phyloP scores from a whole-genome alignment of 23 tunicate genomes.

The Halocynthia aurantium region DNA sequence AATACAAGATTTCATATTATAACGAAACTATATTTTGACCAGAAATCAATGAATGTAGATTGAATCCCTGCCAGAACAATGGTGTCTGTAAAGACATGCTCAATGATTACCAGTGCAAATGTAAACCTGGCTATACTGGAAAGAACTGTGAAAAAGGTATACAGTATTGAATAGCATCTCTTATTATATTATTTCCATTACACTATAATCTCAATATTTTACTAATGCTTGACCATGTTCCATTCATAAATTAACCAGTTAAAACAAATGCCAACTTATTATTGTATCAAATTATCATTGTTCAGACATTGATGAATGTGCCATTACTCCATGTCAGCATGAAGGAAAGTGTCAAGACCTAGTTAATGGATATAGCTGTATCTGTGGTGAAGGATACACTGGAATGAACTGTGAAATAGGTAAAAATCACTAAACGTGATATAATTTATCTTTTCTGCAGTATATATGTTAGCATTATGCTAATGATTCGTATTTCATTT shows the following conservation, averaged over 20 bases:
- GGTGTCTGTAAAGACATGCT: not conserved
- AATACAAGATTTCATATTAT: too few relatives aligned
- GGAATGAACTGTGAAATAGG: slow-evolving; percentile 6
- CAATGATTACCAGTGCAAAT: not conserved
- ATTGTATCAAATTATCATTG: too few relatives aligned
- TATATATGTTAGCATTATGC: not conserved
- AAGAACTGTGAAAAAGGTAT: not conserved
- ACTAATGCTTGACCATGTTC: not conserved
- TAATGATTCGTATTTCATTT: not conserved
- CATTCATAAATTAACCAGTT: not conserved
- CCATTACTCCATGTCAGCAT: not conserved
- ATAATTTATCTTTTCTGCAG: not conserved
- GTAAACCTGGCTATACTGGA: not conserved
- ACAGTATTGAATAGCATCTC: not conserved
- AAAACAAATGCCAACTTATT: not conserved
- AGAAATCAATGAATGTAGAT: slow-evolving; percentile 1
- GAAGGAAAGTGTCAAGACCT: not conserved
- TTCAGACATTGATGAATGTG: slow-evolving; percentile 6
- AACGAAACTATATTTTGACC: not conserved
- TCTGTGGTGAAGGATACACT: not conserved
- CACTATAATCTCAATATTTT: not conserved
- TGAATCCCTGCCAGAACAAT: not conserved
- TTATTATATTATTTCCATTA: not conserved
- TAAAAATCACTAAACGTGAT: not conserved
- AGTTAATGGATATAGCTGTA: slow-evolving; percentile 3